Base-by-base conservation (phyloP, 2,888 invertebrate genomes). In the Dermolepida albohirtum region DNA sequence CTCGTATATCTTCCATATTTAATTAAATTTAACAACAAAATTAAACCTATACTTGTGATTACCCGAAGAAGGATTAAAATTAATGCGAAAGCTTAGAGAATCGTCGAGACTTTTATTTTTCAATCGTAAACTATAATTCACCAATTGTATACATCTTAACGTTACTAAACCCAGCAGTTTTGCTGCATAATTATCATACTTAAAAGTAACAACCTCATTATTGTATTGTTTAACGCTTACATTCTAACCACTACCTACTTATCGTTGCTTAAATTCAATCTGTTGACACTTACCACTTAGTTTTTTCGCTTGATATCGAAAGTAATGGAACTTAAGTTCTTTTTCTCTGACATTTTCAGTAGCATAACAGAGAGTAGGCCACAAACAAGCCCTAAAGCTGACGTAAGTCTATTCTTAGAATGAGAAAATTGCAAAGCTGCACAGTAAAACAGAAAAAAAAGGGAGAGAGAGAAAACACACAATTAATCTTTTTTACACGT, bases 371-470 rank as follows among this genome's bases (percentile, higher is more conserved):
- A 62, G 47, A 17, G 11, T 34, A 34, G 34, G 11, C 29, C 27
- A 27, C 12, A 59, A 59, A 44, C 59, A 27, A 57, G 57, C 14
- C 40, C 40, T 54, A 54, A 17, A 54, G 16, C 43, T 43, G 57
- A 62, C 34, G 59, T 62, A 62, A 57, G 59, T 62, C 5, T 47
- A 47, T 41, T 57, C 17, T 47, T 47, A 62, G 59, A 47, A 44
- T 47, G 59, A 62, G 34, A 59, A 17, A 22, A 59, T 57, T 57
- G 12, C 47, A 62, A 62, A 6, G 47, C 59, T 47, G 59, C 59
- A 62, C 57, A 43, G 34, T 34, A 5, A 34, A 8, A 34, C 6
- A 34, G 4, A n/a, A 29, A 29, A 29, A 6, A 34, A 8, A 34
- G 10, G 6, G 34, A 8, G 34, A 34, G 10, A 44, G 44, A 11